Conservation (phyloP, 37 sponge, comb jelly and placozoan genomes). For the Lycopodina hypogea region DNA sequence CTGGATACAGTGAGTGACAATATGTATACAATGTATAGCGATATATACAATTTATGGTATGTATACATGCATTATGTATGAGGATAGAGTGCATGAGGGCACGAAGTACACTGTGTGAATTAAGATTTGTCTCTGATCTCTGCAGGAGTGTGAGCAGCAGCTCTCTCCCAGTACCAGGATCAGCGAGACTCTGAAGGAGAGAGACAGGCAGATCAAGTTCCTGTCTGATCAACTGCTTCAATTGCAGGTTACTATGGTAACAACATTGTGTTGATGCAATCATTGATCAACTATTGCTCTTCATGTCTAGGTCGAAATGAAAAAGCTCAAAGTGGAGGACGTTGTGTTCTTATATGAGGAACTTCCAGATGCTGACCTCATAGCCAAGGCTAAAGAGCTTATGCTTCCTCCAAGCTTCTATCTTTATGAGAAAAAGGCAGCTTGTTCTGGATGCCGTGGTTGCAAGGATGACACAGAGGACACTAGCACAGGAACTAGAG, state of each 20-base stretch:
- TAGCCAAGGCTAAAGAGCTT: constrained; percentile 41
- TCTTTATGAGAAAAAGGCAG: constrained; percentile 57
- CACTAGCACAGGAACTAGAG: no score
- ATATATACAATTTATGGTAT: no score
- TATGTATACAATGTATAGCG: no score
- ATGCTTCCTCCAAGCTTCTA: constrained; percentile 76
- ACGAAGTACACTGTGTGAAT: no score
- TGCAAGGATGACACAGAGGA: constrained; percentile 52
- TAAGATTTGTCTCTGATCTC: background rate
- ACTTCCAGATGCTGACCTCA: constrained; percentile 57
- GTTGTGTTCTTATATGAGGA: constrained; percentile 47
- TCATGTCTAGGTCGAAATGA: background rate
- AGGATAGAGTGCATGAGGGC: no score
- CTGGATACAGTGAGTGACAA: no score
- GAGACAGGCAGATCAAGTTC: background rate
- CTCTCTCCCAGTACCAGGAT: background rate
- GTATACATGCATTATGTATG: no score
- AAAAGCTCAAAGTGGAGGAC: constrained; percentile 46
- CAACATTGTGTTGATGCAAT: background rate
- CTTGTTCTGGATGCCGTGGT: constrained; percentile 82
- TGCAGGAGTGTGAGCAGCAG: background rate
- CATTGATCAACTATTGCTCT: background rate
- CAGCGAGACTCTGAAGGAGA: constrained; percentile 5
- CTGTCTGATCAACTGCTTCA: constrained; percentile 1
- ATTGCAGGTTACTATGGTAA: constrained; percentile 12